Conservation (phyloP, 2,797 vertebrate species). For the Halcyon chelicuti region DNA sequence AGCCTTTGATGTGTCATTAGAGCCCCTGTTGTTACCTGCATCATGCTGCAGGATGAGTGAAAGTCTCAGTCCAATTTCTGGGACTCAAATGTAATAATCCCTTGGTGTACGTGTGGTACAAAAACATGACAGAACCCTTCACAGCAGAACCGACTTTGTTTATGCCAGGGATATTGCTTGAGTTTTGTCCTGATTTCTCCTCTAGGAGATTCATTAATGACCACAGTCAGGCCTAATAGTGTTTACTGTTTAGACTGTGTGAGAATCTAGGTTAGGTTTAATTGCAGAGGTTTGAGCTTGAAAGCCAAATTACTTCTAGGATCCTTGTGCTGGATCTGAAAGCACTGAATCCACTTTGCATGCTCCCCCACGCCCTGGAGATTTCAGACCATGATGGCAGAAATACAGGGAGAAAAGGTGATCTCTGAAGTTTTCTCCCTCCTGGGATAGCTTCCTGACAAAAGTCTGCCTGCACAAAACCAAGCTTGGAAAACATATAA, state of each 20-base stretch:
- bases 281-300: conserved; percentile 33
- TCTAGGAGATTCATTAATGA: conserved; percentile 48
- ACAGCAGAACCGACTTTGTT: conserved; percentile 13
- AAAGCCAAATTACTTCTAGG: conserved; percentile 41
- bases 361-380: not conserved
- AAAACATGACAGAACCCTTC: conserved; percentile 50
- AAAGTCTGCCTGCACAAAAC: not conserved
- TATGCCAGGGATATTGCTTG: conserved; percentile 15
- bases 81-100: conserved; percentile 59
- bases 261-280: conserved; percentile 67
- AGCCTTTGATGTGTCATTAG: conserved; percentile 74
- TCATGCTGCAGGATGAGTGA: conserved; percentile 41
- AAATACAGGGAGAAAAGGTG: not conserved
- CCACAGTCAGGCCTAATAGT: not conserved
- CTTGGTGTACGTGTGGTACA: not conserved
- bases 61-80: conserved; percentile 32
- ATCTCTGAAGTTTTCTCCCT: conserved; percentile 28
- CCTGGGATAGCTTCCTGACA: not conserved
- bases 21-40: conserved; percentile 47
- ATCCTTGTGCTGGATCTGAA: conserved; percentile 14
- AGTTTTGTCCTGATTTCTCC: conserved; percentile 55
- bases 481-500: not conserved
- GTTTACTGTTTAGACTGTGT: conserved; percentile 28
- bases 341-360: not conserved
- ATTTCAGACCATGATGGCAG: conserved; percentile 35